Conservation (phyloP, 23 tunicate genomes). For the Phallusia fumigata region DNA sequence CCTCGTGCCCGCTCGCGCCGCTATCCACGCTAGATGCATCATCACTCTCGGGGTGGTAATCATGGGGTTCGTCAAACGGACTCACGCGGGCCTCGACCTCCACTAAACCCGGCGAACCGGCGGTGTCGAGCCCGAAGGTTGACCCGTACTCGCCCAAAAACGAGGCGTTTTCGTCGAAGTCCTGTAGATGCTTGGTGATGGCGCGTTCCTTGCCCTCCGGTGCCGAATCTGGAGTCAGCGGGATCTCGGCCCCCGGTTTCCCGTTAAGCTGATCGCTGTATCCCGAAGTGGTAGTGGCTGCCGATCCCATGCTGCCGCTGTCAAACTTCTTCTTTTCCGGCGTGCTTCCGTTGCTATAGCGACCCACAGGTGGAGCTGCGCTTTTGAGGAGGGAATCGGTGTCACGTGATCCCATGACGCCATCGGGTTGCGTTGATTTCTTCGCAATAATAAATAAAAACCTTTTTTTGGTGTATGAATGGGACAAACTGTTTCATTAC, state of each 20-base stretch:
- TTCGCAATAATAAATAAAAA: not conserved
- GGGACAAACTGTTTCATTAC: too few species aligned
- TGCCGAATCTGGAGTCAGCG: not conserved
- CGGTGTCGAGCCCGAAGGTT: conserved; percentile 47
- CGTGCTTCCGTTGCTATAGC: conserved; percentile 1
- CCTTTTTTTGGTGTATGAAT: too few species aligned
- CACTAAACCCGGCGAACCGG: conserved; percentile 10
- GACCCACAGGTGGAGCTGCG: conserved; percentile 7
- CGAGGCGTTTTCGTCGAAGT: conserved; percentile 82
- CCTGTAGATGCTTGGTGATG: conserved; percentile 50
- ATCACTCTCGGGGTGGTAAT: not conserved
- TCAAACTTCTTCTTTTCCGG: not conserved
- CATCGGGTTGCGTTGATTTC: not conserved
- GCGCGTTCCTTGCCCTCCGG: conserved; percentile 61
- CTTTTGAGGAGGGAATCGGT: conserved; percentile 26
- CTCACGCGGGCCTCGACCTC: conserved; percentile 42
- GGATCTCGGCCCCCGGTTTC: not conserved
- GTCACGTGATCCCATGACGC: conserved; percentile 1
- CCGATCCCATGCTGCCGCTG: not conserved
- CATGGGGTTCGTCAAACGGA: conserved; percentile 26
- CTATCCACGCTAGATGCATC: conserved; percentile 26
- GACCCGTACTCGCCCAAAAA: conserved; percentile 80
- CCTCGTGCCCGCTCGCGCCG: conserved; percentile 40
- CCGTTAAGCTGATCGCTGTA: conserved; percentile 42
- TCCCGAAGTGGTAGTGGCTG: conserved; percentile 54